Evolutionary conservation across 2,888 invertebrate genomes (phyloP).

Genomic region (Drepanosiphum platanoidis): DNA sequence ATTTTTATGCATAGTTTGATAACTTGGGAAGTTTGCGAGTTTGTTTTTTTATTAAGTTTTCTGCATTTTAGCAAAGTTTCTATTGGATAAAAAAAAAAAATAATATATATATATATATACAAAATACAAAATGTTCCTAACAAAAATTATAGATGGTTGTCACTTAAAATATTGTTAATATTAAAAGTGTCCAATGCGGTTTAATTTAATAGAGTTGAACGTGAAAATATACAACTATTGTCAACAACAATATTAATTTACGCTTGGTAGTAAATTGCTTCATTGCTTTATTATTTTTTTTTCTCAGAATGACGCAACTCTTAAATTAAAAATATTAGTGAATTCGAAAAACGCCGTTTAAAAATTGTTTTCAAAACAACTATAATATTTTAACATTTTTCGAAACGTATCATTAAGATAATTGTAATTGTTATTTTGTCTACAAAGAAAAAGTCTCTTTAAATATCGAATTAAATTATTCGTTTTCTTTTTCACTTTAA

Average conservation of each 20-base stretch:
- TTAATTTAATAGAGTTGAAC: neutral
- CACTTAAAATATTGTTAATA: constrained; percentile 4
- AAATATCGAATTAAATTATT: too few species aligned
- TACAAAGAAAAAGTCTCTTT: neutral
- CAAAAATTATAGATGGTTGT: neutral
- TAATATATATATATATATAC: too few species aligned
- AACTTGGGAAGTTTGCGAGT: neutral
- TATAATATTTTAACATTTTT: neutral
- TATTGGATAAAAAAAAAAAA: constrained; percentile 4
- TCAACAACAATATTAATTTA: constrained; percentile 10
- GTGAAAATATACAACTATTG: neutral
- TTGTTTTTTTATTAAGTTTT: neutral
- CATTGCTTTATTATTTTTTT: constrained; percentile 2
- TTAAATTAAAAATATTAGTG: constrained; percentile 5
- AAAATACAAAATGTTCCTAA: neutral
- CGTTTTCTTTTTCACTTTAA: too few species aligned
- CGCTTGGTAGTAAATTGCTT: neutral
- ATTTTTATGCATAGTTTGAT: constrained; percentile 24
- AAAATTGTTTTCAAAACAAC: neutral
- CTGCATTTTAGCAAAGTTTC: neutral
- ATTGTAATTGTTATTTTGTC: neutral
- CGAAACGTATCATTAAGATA: too few species aligned
- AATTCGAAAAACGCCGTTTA: neutral
- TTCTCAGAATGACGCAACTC: neutral
- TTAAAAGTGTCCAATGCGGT: neutral